A percentile compares a stretch with the other conserved stretches of the same genome.
These are phyloP conservation scores for Phortica magna DNA, from an alignment of 2,888 invertebrate genomes.

Conservation along the genomic window DNA sequence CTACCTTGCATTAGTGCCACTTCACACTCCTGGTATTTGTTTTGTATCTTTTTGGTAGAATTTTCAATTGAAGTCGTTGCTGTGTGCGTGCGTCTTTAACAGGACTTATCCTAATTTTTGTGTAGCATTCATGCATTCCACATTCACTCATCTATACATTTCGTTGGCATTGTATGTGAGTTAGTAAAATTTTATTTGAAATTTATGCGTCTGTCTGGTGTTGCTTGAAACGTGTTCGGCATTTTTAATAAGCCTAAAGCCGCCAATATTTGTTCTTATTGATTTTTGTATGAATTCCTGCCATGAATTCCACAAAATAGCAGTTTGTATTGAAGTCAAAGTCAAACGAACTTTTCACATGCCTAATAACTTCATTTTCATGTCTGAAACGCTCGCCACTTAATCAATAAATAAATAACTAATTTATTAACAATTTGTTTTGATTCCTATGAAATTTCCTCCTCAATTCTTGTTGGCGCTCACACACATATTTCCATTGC, in stretches of 20 bases:
- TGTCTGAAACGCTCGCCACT: not conserved
- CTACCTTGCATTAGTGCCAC: not conserved
- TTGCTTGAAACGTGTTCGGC: constrained; percentile 5
- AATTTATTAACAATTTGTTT: constrained; percentile 22
- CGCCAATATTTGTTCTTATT: not conserved
- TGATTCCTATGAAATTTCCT: constrained; percentile 14
- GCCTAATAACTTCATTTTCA: not conserved
- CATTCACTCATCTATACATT: not conserved
- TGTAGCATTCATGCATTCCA: not conserved
- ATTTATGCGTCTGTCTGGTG: constrained; percentile 18
- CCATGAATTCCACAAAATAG: not conserved
- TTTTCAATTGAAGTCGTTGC: constrained; percentile 1
- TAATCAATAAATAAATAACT: not conserved
- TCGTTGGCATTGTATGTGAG: not conserved
- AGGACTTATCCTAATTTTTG: constrained; percentile 21
- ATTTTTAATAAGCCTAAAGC: not conserved
- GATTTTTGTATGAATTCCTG: not conserved
- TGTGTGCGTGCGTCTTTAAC: constrained; percentile 2
- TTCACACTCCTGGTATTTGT: not conserved
- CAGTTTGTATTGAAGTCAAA: not conserved
- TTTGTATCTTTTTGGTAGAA: not conserved
- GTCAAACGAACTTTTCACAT: not conserved
- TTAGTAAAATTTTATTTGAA: constrained; percentile 22
- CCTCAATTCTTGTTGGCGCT: not conserved
- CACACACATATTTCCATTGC: constrained; percentile 26